These are phyloP conservation scores for Melozone crissalis DNA, from an alignment of 2,113 vertebrate genomes.

Conservation along the genomic window DNA sequence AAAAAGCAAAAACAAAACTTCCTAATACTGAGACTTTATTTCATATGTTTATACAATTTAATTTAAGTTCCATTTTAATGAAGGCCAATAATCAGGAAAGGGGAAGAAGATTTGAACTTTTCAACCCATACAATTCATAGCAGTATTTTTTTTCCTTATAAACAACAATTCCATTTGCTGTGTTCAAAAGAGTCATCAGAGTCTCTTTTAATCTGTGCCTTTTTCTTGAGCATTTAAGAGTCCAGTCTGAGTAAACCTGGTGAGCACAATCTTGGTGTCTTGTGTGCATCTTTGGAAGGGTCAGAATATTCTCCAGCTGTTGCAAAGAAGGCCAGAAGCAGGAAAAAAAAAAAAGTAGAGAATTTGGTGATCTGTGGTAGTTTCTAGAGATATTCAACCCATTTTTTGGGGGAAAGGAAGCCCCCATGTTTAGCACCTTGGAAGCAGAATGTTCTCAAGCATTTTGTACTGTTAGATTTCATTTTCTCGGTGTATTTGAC, in stretches of 20 bases:
- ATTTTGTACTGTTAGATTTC: slow-evolving; percentile 54
- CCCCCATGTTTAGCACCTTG: neutral
- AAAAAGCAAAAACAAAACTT: slow-evolving; percentile 13
- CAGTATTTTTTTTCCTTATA: slow-evolving; percentile 46
- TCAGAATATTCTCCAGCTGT: neutral
- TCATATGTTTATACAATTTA: slow-evolving; percentile 83
- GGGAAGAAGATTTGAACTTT: slow-evolving; percentile 65
- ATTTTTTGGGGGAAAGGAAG: neutral
- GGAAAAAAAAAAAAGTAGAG: neutral
- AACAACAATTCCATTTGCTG: slow-evolving; percentile 54
- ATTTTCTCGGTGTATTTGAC: slow-evolving; percentile 44
- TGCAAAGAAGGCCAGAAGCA: slow-evolving; percentile 6
- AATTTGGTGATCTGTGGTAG: neutral
- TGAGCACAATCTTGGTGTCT: slow-evolving; percentile 72
- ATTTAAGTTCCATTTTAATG: slow-evolving; percentile 81
- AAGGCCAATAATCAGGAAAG: slow-evolving; percentile 72
- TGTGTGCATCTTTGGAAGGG: slow-evolving; percentile 64
- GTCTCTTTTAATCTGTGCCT: slow-evolving; percentile 81
- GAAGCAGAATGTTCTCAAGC: slow-evolving; percentile 36
- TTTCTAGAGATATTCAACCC: slow-evolving; percentile 21
- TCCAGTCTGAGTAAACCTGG: slow-evolving; percentile 75
- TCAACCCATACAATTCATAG: slow-evolving; percentile 59
- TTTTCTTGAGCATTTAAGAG: slow-evolving; percentile 73
- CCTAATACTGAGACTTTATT: slow-evolving; percentile 77
- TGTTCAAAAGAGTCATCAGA: slow-evolving; percentile 71